Evolutionary conservation across 1,140 invertebrate species (phyloP), one percentile per base, ranked within the genome.

Genomic region (Drosophila ohnishii): DNA sequence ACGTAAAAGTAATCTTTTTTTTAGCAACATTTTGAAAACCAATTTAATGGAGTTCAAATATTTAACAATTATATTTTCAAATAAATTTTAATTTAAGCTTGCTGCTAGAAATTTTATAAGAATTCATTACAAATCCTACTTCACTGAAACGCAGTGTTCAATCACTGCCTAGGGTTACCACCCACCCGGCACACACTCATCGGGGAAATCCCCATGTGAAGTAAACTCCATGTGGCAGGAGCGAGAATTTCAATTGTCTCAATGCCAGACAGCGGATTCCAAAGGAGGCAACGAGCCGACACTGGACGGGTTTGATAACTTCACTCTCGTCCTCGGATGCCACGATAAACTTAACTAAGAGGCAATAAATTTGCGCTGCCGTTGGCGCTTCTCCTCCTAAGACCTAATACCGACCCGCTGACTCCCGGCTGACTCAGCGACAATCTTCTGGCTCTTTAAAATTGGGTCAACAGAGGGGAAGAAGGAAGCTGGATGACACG

Each of bases 311-410:
- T 53, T 80, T 88, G 85, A 89, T 88, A 89, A 89, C 84, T 80
- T 75, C 59, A 47, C 35, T 58, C 61, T 73, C 75, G 60, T 70
- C 63, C 64, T 66, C 57, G 65, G 69, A 56, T 75, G 57, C 35
- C 70, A 76, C 73, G 86, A 90, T 90, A 90, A 90, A 90, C 86
- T 90, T 86, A 90, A 90, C 86, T 90, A 78, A 81, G 71, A 83
- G 82, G 79, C 86, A 90, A 90, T 90, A 90, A 90, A 90, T 90
- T 90, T 78, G 19, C 66, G 64, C 60, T 69, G 67, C 63, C 73
- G 70, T 66, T 62, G 55, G 44, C 45, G 45, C 39, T 80, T 39
- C 45, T 19, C 50, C 56, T 35, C 28, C 39, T 25, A 51, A 55
- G 37, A 56, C 71, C 58, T 55, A 55, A 55, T 22, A 53, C 69